These are phyloP conservation scores for Drosophila tanythrix DNA, from an alignment of 2,888 invertebrate genomes.

Conservation along the genomic window DNA sequence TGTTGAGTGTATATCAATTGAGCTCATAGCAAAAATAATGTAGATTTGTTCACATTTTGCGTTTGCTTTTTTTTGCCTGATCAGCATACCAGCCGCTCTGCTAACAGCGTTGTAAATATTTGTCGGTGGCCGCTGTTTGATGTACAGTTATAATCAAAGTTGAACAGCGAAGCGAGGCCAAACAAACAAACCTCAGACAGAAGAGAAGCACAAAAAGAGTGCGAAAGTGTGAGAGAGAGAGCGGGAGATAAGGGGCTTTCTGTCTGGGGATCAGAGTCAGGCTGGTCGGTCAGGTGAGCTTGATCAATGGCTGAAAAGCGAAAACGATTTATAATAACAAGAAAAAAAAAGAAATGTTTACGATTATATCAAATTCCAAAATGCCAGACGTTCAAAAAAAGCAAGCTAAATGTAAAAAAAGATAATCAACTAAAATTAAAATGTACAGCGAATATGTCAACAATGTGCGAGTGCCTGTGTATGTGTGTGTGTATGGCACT, in stretches of 20 bases:
- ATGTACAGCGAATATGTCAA: slow-evolving; percentile 74
- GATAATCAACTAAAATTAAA: slow-evolving; percentile 77
- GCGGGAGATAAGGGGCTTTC: neutral
- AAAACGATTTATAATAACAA: slow-evolving; percentile 35
- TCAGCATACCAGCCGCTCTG: slow-evolving; percentile 23
- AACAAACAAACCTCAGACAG: slow-evolving; percentile 36
- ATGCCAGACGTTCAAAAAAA: slow-evolving; percentile 39
- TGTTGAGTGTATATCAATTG: neutral
- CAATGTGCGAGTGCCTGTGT: slow-evolving; percentile 25
- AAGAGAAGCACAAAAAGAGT: neutral
- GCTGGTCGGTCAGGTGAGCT: slow-evolving; percentile 43
- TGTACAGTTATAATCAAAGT: slow-evolving; percentile 59
- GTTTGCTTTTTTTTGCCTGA: slow-evolving; percentile 11
- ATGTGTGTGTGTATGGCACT: slow-evolving; percentile 38
- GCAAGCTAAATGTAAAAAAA: slow-evolving; percentile 38
- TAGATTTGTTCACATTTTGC: neutral
- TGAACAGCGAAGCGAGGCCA: slow-evolving; percentile 37
- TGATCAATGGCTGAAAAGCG: slow-evolving; percentile 36
- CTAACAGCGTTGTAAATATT: slow-evolving; percentile 37
- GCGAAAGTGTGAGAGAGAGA: neutral
- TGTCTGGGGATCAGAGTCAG: slow-evolving; percentile 38
- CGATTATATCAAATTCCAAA: slow-evolving; percentile 42
- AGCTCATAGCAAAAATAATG: neutral
- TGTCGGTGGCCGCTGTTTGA: slow-evolving; percentile 30
- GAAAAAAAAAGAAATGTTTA: slow-evolving; percentile 25